Evolutionary conservation across 2,113 vertebrate species (phyloP), one percentile per base, ranked within the genome.

Genomic region (Heterocephalus glaber): DNA sequence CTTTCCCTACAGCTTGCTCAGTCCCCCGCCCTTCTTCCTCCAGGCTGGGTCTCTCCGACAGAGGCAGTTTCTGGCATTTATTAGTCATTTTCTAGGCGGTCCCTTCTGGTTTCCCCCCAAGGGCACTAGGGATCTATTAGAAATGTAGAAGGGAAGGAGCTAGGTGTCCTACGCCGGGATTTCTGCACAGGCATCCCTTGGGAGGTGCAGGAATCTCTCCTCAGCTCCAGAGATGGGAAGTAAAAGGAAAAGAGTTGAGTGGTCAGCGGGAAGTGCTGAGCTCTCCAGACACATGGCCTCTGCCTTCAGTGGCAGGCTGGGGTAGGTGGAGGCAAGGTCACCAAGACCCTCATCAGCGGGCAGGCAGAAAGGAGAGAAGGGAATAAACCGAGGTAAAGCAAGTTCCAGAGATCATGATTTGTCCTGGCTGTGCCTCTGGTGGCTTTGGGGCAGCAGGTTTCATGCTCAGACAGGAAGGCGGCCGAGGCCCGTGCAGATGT

Each of bases 401-500:
- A 70, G 86, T 86, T 82, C 80, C 89, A 28, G 92, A 58, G 35
- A 74, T 66, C 56, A 44, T 17, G 1, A 60, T 86, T 72, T 10
- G 24, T 79, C 85, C 30, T 80, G 52, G 41, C 83, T 82, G 91
- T 47, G 38, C 13, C 68, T 30, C 17, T 28, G 11, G 10, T 41
- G 77, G 94, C 72, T 66, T 82, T 80, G 61, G 90, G 61, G 90
- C 93, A 92, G 92, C 84, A 76, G 56, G 58, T 96, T 97, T 97
- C 95, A 97, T 97, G 66, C 24, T 49, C 44, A 92, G 90, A 92
- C 83, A 70, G 52, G 65, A 65, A 82, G 60, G 83, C 20, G 41
- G 66, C 3, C 2, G 47, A 56, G 66, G 89, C 77, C 93, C 92
- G 85, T 89, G 94, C 74, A 85, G 76, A 93, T 0, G 33, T 35